Evolutionary conservation across 2,797 vertebrate genomes (phyloP), one percentile per base, ranked within the genome.

Genomic region (Pseudotriccus pelzelni): DNA sequence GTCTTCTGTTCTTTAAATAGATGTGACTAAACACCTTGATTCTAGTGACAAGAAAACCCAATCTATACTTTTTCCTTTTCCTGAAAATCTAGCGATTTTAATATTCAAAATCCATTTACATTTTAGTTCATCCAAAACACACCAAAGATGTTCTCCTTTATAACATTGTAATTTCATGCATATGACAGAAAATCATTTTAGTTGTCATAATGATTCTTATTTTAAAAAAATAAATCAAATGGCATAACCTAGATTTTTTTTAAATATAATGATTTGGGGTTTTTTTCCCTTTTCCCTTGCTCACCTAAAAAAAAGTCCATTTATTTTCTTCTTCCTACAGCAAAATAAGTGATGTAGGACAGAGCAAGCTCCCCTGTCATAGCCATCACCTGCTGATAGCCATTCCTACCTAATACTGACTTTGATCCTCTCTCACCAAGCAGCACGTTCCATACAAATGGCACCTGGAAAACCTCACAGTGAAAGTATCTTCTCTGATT

Each of bases 211-310:
- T 8, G 2, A 67, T 22, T 58, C 14, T 44, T 79, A 11, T 13
- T 13, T 39, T 24, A 19, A 19, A 24, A 60, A 64, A 66, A 50
- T 12, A 32, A 58, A 17, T 23, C 21, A 19, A 39, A 28, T 14
- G 11, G 2, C 3, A 2, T 63, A 50, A 1, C 4, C 10, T 25
- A 4, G 20, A 15, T 30, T 50, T 80, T 37, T 7, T 68, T 73
- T 25, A 30, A 30, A 14, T 34, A 16, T 20, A 9, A 3, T 34
- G 2, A 2, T 37, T 43, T 41, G 6, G 4, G 1, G 0, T 6
- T 30, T 60, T 75, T 59, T 39, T 68, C 10, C 2, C 7, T 53
- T 73, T 66, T 49, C 12, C 2, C 6, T 81, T 8, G 23, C 2
- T 47, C 12, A 34, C 8, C 4, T 64, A 25, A 44, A 32, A 27